phyloP scores from a whole-genome alignment of 2,113 vertebrate genomes.

The Pseudorhombus dupliciocellatus region DNA sequence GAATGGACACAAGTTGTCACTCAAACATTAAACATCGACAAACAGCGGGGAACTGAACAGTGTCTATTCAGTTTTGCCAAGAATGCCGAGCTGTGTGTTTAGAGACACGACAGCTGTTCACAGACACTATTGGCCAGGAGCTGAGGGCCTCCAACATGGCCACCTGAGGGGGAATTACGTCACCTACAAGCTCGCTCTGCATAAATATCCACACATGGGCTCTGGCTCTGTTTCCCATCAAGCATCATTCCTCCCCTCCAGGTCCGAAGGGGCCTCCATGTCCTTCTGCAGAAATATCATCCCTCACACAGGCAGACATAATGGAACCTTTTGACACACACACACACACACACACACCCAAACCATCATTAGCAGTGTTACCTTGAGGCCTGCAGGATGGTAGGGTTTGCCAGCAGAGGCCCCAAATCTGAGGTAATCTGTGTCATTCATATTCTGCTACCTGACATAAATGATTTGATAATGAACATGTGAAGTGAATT shows the following conservation, averaged over 20 bases:
- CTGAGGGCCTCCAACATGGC: slow-evolving; percentile 13
- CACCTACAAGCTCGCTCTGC: slow-evolving; percentile 18
- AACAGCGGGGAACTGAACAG: slow-evolving; percentile 8
- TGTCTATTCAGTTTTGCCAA: slow-evolving; percentile 19
- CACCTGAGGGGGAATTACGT: slow-evolving; percentile 33
- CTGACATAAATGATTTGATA: slow-evolving; percentile 85
- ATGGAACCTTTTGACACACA: slow-evolving; percentile 58
- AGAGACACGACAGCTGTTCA: slow-evolving; percentile 47
- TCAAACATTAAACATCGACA: too few relatives aligned
- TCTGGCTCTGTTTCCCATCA: slow-evolving; percentile 31
- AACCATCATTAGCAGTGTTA: slow-evolving; percentile 53
- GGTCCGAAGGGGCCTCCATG: slow-evolving; percentile 63
- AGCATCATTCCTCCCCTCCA: slow-evolving; percentile 56
- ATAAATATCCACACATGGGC: slow-evolving; percentile 14
- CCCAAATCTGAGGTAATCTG: slow-evolving; percentile 77
- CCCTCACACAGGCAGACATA: slow-evolving; percentile 55
- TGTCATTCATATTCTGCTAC: slow-evolving; percentile 80
- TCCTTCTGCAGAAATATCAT: slow-evolving; percentile 43
- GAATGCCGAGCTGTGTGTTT: slow-evolving; percentile 13
- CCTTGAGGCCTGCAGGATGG: slow-evolving; percentile 68
- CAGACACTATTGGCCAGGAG: slow-evolving; percentile 15
- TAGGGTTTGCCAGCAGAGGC: slow-evolving; percentile 63
- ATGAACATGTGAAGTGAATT: slow-evolving; percentile 81
- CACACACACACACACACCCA: slow-evolving; percentile 14
- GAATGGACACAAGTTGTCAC: background rate